Evolutionary conservation across 92 coral and sea anemone genomes (phyloP), one percentile per base, ranked within the genome.

Genomic region (Umimayanthus kanabou): DNA sequence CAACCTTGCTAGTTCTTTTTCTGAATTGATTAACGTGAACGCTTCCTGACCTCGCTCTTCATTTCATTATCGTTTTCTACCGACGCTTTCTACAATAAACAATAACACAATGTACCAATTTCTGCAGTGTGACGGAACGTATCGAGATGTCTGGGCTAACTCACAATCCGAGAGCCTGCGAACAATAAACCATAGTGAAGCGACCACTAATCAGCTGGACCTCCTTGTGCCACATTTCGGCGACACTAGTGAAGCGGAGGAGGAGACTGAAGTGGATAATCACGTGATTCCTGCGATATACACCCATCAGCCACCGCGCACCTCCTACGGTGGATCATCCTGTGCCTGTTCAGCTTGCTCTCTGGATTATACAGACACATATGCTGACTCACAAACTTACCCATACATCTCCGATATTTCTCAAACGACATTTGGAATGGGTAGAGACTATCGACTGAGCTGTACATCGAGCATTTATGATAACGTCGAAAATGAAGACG

Each of bases 91-190:
- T 33, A 33, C 37, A 33, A 33, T 33, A 33, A 33, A 33, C 37
- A 33, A 2, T 33, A 33, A 33, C 37, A 33, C 2, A 33, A 33
- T 33, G 37, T 33, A 33, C 37, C 2, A 33, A 33, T 33, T 33
- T 33, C 45, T 83, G 8, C 43, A 83, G 87, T 26, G 67, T 14
- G 87, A 83, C n/a, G 77, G 47, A 14, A 26, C 55, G 18, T 70
- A 83, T 16, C 43, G 70, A 6, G 87, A 83, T 22, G 79, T 83
- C 28, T 83, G 78, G 15, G 20, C 50, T 2, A 71, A 83, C 3
- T 83, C 87, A 22, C 87, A 83, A 30, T 83, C 87, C 25, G 87
- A 83, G 58, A 83, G 87, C 33, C 45, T 83, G 30, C 64, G 87
- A 83, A 83, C 87, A 25, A 30, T 83, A 40, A 83, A 83, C 67